These are phyloP conservation scores for Subanguina moxae DNA, from an alignment of 1,140 invertebrate genomes.

Conservation along the genomic window DNA sequence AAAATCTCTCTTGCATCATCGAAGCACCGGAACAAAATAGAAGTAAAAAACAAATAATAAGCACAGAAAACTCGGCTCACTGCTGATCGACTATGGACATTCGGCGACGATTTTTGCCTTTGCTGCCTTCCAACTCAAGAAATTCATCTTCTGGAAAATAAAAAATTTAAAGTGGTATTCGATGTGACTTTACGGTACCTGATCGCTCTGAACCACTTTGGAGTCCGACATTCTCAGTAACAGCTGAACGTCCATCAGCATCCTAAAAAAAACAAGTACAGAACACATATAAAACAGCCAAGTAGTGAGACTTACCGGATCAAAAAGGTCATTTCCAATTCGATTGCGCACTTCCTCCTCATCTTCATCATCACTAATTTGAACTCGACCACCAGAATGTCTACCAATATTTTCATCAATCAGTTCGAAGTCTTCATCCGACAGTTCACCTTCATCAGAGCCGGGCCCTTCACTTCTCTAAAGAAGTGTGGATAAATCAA, in stretches of 20 bases:
- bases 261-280: conserved; percentile 44
- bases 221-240: too few relatives aligned
- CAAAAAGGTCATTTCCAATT: conserved; percentile 67
- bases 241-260: conserved; percentile 50
- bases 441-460: conserved; percentile 72
- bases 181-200: conserved; percentile 64
- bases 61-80: neutral
- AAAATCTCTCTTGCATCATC: conserved; percentile 99
- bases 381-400: conserved; percentile 65
- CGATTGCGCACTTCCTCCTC: conserved; percentile 72
- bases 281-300: neutral
- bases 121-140: conserved; percentile 46
- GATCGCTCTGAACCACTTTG: conserved; percentile 33
- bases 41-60: too few relatives aligned
- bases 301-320: too few relatives aligned
- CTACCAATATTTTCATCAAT: conserved; percentile 96
- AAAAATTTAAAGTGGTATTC: neutral
- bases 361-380: conserved; percentile 66
- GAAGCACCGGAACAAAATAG: conserved; percentile 68
- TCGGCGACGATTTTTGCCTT: conserved; percentile 11
- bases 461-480: conserved; percentile 46
- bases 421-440: conserved; percentile 96
- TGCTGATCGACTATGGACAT: conserved; percentile 25
- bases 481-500: conserved; percentile 16
- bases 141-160: conserved; percentile 37